Conservation (phyloP, 2,797 vertebrate species). For the Amphiprion clarkii region DNA sequence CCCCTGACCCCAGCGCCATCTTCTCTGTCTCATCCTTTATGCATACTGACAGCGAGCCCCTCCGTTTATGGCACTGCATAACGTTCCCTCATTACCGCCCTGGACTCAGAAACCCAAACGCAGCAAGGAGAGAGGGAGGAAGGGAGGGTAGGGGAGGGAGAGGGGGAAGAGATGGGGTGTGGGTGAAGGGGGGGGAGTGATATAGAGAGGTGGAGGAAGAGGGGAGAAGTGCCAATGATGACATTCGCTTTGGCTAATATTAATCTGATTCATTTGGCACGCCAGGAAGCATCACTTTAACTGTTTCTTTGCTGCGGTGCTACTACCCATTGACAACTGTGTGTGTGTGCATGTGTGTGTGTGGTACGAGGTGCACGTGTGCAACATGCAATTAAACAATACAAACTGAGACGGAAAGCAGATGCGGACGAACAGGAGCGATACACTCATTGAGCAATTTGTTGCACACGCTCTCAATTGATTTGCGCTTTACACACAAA, state of each 20-base stretch:
- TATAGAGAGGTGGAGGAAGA: conserved; percentile 71
- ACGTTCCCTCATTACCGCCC: conserved; percentile 95
- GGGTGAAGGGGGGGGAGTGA: conserved; percentile 12
- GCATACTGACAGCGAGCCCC: conserved; percentile 94
- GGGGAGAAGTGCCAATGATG: conserved; percentile 91
- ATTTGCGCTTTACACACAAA: not conserved
- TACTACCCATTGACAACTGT: conserved; percentile 10
- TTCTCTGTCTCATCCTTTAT: conserved; percentile 95
- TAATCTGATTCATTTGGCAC: conserved; percentile 92
- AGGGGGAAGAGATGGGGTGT: conserved; percentile 30
- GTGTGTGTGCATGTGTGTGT: conserved; percentile 4
- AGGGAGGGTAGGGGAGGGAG: not conserved
- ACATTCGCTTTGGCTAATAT: conserved; percentile 93
- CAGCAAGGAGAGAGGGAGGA: conserved; percentile 58
- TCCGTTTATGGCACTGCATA: conserved; percentile 95
- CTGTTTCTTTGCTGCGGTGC: conserved; percentile 76
- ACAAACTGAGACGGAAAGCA: conserved; percentile 29
- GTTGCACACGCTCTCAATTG: conserved; percentile 20
- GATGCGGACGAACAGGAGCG: conserved; percentile 32
- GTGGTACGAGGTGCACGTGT: not conserved
- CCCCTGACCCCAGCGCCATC: conserved; percentile 88
- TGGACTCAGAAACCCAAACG: conserved; percentile 86
- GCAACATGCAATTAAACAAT: conserved; percentile 49
- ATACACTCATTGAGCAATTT: conserved; percentile 30
- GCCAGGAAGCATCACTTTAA: conserved; percentile 87